A percentile compares a stretch with the other conserved stretches of the same genome.
Conservation (phyloP, 2,797 vertebrate genomes). For the Margarornis squamiger region DNA sequence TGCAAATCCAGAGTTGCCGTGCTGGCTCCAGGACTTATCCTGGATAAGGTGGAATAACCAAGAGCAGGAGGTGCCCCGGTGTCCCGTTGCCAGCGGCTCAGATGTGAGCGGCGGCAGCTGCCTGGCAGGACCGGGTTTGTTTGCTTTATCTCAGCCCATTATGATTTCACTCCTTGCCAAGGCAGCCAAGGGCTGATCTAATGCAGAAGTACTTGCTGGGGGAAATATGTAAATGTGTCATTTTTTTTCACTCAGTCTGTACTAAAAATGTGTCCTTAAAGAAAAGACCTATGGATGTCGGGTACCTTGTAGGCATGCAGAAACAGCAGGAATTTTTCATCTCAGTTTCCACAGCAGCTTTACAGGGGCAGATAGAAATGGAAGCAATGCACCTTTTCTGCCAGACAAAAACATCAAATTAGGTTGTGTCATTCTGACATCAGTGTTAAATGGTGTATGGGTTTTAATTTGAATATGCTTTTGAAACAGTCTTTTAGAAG, state of each 20-base stretch:
- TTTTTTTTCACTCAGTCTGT: neutral
- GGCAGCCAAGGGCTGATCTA: neutral
- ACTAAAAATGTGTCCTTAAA: neutral
- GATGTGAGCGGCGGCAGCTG: fast-evolving
- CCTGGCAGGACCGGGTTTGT: neutral
- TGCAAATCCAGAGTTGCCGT: neutral
- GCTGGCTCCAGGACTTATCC: neutral
- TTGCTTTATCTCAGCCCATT: neutral
- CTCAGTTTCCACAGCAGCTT: neutral
- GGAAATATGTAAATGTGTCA: neutral
- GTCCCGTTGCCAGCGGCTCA: fast-evolving
- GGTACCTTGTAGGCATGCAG: neutral
- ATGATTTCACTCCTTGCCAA: neutral
- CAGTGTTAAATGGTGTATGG: neutral
- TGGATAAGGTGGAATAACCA: neutral
- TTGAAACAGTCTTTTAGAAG: neutral
- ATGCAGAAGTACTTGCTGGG: neutral
- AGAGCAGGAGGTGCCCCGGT: neutral
- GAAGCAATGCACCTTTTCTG: neutral
- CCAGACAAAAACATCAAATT: neutral
- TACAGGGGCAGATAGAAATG: neutral
- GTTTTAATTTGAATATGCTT: neutral
- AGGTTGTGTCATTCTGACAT: neutral
- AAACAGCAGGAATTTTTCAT: neutral
- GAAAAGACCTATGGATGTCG: neutral